phyloP scores from a whole-genome alignment of 2,797 vertebrate genomes.

The Pagetopsis macropterus region DNA sequence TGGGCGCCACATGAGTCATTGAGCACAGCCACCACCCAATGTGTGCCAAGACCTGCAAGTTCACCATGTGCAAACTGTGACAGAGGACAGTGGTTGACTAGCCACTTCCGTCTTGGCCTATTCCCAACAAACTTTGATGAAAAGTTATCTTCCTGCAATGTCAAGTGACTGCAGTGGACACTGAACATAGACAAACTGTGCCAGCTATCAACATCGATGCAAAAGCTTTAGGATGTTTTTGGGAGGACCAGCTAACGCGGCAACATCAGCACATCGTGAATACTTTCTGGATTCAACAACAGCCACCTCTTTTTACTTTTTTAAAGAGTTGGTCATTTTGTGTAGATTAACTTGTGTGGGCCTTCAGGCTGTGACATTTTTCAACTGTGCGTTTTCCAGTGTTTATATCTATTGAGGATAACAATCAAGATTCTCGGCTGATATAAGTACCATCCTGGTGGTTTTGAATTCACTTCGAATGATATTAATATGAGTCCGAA shows the following conservation, averaged over 20 bases:
- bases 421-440: neutral
- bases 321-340: neutral
- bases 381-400: neutral
- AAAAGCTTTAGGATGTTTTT: constrained; percentile 3
- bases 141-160: constrained; percentile 56
- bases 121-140: constrained; percentile 55
- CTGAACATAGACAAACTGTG: constrained; percentile 17
- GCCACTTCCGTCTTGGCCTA: constrained; percentile 67
- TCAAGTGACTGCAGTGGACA: constrained; percentile 28
- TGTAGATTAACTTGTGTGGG: neutral
- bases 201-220: neutral
- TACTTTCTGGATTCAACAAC: neutral
- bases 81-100: constrained; percentile 79
- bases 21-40: constrained; percentile 78
- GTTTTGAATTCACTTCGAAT: constrained; percentile 6
- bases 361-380: neutral
- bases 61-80: constrained; percentile 80
- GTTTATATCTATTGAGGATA: neutral
- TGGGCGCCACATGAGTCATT: constrained; percentile 81
- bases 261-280: constrained; percentile 1
- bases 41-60: constrained; percentile 79
- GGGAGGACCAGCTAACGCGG: constrained; percentile 4
- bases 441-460: neutral
- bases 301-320: neutral
- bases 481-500: neutral